Conservation (phyloP, 2,888 invertebrate species). For the Agonopterix arenella region DNA sequence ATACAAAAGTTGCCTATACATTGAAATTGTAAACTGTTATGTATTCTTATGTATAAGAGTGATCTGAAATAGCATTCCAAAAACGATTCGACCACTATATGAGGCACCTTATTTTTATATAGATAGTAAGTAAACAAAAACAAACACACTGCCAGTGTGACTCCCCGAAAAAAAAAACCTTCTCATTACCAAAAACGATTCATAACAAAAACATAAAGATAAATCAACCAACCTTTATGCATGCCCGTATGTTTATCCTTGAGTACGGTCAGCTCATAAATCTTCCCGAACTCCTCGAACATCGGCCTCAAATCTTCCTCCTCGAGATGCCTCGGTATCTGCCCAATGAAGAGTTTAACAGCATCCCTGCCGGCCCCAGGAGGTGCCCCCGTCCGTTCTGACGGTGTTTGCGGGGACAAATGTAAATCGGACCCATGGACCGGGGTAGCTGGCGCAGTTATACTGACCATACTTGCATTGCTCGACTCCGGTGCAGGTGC, state of each 20-base stretch:
- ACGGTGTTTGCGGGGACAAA: conserved; percentile 52
- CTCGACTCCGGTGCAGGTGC: conserved; percentile 24
- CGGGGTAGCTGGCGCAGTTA: conserved; percentile 62
- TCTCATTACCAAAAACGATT: neutral
- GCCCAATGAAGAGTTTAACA: conserved; percentile 94
- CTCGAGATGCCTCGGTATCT: conserved; percentile 93
- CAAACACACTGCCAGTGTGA: no score
- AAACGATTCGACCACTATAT: no score
- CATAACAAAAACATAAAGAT: conserved; percentile 7
- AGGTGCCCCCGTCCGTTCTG: conserved; percentile 63
- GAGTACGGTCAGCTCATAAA: conserved; percentile 95
- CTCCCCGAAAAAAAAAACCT: no score
- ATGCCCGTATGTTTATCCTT: conserved; percentile 97
- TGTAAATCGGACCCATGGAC: conserved; percentile 44
- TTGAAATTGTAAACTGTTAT: no score
- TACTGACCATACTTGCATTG: conserved; percentile 33
- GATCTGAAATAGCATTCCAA: no score
- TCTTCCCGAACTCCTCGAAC: conserved; percentile 95
- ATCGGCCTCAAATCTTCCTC: conserved; percentile 92
- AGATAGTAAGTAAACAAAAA: no score
- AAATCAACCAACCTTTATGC: conserved; percentile 88
- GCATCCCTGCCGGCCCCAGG: conserved; percentile 73
- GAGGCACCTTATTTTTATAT: no score
- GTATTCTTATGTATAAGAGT: no score
- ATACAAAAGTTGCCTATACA: no score